Conservation (phyloP, 2,888 invertebrate species). For the Apoda limacodes region DNA sequence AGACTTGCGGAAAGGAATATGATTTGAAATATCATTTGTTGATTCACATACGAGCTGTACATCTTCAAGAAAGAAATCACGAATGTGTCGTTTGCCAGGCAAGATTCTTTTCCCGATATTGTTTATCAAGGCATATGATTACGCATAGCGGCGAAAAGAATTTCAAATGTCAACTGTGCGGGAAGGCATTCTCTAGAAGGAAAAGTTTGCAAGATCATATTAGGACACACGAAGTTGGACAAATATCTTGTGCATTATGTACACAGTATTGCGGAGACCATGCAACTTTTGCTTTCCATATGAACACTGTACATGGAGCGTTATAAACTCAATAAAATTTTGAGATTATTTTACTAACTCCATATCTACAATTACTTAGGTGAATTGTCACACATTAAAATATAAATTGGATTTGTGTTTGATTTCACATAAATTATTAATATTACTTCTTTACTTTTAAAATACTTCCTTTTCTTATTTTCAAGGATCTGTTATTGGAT, state of each 20-base stretch:
- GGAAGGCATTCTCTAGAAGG: constrained; percentile 48
- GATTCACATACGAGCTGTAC: constrained; percentile 44
- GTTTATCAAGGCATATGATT: constrained; percentile 57
- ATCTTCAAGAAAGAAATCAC: constrained; percentile 46
- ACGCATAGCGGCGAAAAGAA: constrained; percentile 61
- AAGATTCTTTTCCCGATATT: constrained; percentile 45
- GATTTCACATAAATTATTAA: too few relatives aligned
- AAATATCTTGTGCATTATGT: constrained; percentile 28
- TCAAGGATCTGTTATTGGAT: too few relatives aligned
- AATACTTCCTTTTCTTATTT: too few relatives aligned
- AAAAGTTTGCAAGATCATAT: constrained; percentile 39
- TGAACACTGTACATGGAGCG: constrained; percentile 24
- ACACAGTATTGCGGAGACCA: constrained; percentile 28
- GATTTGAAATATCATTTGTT: constrained; percentile 44
- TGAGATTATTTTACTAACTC: too few relatives aligned
- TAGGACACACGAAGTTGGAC: constrained; percentile 29
- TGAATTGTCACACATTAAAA: too few relatives aligned
- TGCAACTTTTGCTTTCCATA: constrained; percentile 25
- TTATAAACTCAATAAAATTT: too few relatives aligned
- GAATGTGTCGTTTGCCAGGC: constrained; percentile 42
- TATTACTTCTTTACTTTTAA: too few relatives aligned
- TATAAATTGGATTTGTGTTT: too few relatives aligned
- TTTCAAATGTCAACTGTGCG: constrained; percentile 56
- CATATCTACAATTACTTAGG: too few relatives aligned
- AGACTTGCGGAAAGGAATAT: constrained; percentile 42